Percentiles rank a stretch among this genome's conserved stretches.
These are phyloP conservation scores for Spea bombifrons DNA, from an alignment of 2,113 vertebrate species.

Conservation along the genomic window DNA sequence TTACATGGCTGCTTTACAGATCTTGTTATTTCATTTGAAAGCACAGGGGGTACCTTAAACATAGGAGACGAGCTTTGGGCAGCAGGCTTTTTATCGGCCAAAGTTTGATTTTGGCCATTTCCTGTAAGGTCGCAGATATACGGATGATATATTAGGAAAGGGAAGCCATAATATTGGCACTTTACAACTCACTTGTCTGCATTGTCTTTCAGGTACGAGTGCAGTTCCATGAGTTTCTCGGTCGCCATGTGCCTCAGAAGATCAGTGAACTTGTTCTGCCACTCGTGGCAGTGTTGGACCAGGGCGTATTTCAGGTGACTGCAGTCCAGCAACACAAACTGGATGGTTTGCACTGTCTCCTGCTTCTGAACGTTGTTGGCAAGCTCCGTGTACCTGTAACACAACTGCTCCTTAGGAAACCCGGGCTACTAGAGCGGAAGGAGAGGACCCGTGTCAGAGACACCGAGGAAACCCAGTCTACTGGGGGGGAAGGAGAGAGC, in stretches of 20 bases:
- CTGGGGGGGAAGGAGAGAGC: too few relatives aligned
- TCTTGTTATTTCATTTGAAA: too few relatives aligned
- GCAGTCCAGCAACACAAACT: conserved; percentile 75
- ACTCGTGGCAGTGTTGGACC: conserved; percentile 74
- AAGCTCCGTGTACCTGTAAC: conserved; percentile 72
- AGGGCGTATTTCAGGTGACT: conserved; percentile 67
- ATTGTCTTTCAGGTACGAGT: conserved; percentile 63
- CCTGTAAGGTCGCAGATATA: too few relatives aligned
- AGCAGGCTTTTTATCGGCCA: too few relatives aligned
- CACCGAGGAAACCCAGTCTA: too few relatives aligned
- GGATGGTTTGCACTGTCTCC: conserved; percentile 70
- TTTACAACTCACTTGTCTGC: conserved; percentile 54
- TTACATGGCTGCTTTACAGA: too few relatives aligned
- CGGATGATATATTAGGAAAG: too few relatives aligned
- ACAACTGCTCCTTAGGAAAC: too few relatives aligned
- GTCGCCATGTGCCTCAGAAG: conserved; percentile 73
- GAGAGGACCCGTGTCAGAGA: neutral
- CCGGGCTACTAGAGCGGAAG: neutral
- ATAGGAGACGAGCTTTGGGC: too few relatives aligned
- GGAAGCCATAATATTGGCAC: too few relatives aligned
- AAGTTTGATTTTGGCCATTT: too few relatives aligned
- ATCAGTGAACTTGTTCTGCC: conserved; percentile 75
- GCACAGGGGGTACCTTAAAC: too few relatives aligned
- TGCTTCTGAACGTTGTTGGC: conserved; percentile 79
- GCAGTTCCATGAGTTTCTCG: conserved; percentile 63